A percentile compares a stretch with the other conserved stretches of the same genome.
Conservation (phyloP, 2,888 invertebrate genomes). For the Odontomyia ornata region DNA sequence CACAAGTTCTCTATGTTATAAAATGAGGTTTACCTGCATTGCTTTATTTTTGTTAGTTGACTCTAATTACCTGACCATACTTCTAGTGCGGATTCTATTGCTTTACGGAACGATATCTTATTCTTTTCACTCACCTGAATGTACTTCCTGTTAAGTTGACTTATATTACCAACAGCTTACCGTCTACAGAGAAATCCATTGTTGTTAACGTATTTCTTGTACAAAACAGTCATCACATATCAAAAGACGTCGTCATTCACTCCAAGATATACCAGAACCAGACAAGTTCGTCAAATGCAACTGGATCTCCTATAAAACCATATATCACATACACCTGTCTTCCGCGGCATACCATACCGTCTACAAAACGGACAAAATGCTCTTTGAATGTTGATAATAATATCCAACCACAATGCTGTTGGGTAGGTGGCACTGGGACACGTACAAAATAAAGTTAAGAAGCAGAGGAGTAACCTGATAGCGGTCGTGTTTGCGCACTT, state of each 20-base stretch:
- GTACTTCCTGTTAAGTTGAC: background rate
- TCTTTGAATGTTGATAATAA: constrained; percentile 3
- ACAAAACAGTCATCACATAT: background rate
- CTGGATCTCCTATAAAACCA: constrained; percentile 1
- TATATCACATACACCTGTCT: background rate
- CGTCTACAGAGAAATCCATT: background rate
- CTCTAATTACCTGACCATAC: too few relatives aligned
- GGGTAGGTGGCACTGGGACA: background rate
- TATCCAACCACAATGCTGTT: too few relatives aligned
- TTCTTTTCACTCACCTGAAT: background rate
- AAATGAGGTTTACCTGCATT: too few relatives aligned
- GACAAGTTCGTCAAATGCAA: constrained; percentile 8
- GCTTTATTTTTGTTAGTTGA: too few relatives aligned
- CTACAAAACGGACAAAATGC: constrained; percentile 4
- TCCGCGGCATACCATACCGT: background rate
- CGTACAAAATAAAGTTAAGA: background rate
- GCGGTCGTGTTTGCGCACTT: constrained; percentile 1
- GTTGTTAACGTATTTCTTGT: background rate
- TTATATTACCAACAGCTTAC: background rate
- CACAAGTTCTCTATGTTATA: too few relatives aligned
- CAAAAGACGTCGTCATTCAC: background rate
- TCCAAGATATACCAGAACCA: background rate
- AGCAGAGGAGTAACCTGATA: background rate
- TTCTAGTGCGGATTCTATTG: too few relatives aligned
- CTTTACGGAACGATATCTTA: too few relatives aligned